A percentile compares a stretch with the other conserved stretches of the same genome.
Evolutionary conservation across 2,113 vertebrate species (phyloP).

Genomic region (Drymodes brunneopygia): DNA sequence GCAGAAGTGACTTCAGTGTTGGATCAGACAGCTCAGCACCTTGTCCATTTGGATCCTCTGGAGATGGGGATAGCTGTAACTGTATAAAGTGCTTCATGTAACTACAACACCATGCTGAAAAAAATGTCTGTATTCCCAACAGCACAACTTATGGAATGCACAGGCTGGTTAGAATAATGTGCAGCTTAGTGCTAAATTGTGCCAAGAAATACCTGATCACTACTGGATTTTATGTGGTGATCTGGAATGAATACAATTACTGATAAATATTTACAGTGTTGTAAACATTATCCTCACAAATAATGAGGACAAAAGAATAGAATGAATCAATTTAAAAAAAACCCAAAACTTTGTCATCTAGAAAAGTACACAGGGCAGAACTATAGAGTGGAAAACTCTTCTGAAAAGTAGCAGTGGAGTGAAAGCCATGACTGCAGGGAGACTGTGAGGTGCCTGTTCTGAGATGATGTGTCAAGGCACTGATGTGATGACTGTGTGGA

Average conservation of each 20-base stretch:
- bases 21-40: background rate
- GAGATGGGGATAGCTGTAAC: background rate
- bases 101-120: background rate
- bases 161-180: background rate
- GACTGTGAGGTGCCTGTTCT: background rate
- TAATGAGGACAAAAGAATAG: background rate
- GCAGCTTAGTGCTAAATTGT: background rate
- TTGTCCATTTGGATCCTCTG: background rate
- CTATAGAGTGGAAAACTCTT: background rate
- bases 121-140: background rate
- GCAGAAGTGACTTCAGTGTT: background rate
- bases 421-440: background rate
- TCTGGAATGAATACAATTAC: background rate
- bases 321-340: background rate
- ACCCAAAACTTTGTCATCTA: background rate
- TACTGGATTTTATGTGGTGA: background rate
- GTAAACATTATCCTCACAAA: background rate
- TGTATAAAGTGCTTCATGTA: background rate
- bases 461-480: background rate
- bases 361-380: background rate
- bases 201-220: background rate
- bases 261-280: background rate
- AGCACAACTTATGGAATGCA: background rate
- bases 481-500: background rate
- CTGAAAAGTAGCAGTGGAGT: background rate